These are phyloP conservation scores for Ciconia nigra DNA, from an alignment of 2,797 vertebrate genomes.

Conservation along the genomic window DNA sequence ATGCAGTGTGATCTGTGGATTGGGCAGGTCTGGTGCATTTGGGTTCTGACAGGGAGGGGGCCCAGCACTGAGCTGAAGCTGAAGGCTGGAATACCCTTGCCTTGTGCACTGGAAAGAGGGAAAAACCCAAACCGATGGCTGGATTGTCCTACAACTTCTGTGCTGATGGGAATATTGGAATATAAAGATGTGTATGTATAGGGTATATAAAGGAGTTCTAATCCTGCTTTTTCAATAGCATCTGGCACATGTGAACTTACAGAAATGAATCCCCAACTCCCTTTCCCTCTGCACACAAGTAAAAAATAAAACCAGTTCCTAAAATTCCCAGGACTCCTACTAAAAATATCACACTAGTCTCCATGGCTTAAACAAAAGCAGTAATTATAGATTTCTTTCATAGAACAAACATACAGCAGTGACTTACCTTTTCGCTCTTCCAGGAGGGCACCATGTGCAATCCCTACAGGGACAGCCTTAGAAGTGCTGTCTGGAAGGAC, in stretches of 20 bases:
- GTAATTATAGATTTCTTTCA: background rate
- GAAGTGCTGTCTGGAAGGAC: background rate
- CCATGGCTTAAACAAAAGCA: background rate
- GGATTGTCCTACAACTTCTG: background rate
- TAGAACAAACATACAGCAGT: background rate
- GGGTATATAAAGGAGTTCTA: background rate
- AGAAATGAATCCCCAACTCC: background rate
- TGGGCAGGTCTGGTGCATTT: background rate
- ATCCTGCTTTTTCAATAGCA: background rate
- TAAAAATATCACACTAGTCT: background rate
- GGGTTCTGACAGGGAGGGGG: background rate
- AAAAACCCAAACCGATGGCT: background rate
- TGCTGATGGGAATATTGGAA: background rate
- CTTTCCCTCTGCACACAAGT: background rate
- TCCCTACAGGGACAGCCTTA: background rate
- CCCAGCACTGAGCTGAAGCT: background rate
- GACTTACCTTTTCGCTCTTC: constrained; percentile 73
- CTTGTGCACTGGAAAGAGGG: background rate
- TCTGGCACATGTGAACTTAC: background rate
- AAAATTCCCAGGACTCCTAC: background rate
- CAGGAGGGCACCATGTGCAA: constrained; percentile 40
- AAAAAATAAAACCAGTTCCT: background rate
- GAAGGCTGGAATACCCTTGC: background rate
- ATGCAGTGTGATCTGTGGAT: background rate
- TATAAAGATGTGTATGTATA: background rate